Evolutionary conservation across 2,113 vertebrate genomes (phyloP).

Genomic region (Aramus guarauna): DNA sequence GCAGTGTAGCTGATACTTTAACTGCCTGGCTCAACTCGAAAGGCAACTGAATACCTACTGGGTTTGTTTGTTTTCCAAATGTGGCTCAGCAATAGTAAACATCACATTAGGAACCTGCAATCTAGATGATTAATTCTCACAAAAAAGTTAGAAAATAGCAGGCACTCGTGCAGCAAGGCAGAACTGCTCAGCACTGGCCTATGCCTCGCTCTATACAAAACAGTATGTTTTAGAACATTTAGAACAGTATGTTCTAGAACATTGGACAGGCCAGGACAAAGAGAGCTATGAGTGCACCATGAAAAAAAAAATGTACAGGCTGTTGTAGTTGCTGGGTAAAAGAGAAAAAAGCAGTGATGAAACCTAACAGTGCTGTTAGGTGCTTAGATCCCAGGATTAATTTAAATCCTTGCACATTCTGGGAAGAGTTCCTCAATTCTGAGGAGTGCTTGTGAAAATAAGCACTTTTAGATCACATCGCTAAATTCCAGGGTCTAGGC

Average conservation of each 20-base stretch:
- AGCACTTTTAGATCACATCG: neutral
- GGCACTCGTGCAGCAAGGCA: neutral
- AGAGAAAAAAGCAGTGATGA: neutral
- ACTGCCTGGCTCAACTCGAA: neutral
- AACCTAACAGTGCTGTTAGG: neutral
- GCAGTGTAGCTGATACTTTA: neutral
- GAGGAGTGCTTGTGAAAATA: neutral
- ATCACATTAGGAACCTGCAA: neutral
- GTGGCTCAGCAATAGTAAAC: neutral
- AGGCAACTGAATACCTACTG: neutral
- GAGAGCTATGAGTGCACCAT: fast-evolving
- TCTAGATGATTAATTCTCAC: neutral
- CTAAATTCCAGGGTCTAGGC: neutral
- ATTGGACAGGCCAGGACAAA: neutral
- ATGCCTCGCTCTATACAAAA: neutral
- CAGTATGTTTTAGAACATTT: neutral
- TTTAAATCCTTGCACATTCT: neutral
- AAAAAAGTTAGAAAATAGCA: neutral
- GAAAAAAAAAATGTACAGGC: neutral
- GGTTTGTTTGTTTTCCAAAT: neutral
- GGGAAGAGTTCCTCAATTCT: neutral
- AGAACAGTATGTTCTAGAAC: neutral
- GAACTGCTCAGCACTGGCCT: neutral
- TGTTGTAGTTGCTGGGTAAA: neutral
- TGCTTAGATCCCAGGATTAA: neutral